Evolutionary conservation across 1,140 invertebrate genomes (phyloP), one percentile per base, ranked within the genome.

Genomic region (Bombus consobrinus): DNA sequence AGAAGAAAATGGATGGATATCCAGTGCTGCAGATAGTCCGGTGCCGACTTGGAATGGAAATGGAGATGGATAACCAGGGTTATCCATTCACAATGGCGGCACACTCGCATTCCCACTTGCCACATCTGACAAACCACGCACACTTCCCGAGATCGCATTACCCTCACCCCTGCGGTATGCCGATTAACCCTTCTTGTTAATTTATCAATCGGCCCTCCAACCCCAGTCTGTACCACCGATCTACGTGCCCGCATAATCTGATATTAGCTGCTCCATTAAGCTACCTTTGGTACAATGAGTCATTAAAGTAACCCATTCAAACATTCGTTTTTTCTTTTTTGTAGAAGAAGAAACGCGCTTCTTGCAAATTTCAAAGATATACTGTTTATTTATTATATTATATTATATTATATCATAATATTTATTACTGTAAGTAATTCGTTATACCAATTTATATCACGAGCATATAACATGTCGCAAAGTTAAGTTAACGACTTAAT

Each of bases 11-110:
- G 95, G 94, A 95, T 82, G 93, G 94, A 39, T 94, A 94, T 77
- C 95, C 95, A 34, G 94, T 95, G 69, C 85, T 95, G 76, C 94
- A 95, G 90, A 95, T 95, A 85, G 93, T 95, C 74, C 93, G 94
- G 18, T 95, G 94, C 81, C 93, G 94, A 37, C 92, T 94, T 57
- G 94, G 93, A 37, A 92, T 92, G 81, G 93, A 94, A 72, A 87
- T 94, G 74, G 93, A 94, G 87, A 89, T 93, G 90, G 94, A 93
- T 84, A 93, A 85, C 88, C 91, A 92, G 66, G 93, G 93, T 43
- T 95, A 94, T 87, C 94, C 94, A 22, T 94, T 94, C 86, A 88
- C 94, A 79, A 90, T 94, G 87, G 86, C 90, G 85, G 89, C 94
- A 68, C 94, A 94, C 79, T 92, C 94, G 72, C 93, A 94, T 88